phyloP scores from a whole-genome alignment of 2,888 invertebrate genomes.

The Cybosia mesomella region DNA sequence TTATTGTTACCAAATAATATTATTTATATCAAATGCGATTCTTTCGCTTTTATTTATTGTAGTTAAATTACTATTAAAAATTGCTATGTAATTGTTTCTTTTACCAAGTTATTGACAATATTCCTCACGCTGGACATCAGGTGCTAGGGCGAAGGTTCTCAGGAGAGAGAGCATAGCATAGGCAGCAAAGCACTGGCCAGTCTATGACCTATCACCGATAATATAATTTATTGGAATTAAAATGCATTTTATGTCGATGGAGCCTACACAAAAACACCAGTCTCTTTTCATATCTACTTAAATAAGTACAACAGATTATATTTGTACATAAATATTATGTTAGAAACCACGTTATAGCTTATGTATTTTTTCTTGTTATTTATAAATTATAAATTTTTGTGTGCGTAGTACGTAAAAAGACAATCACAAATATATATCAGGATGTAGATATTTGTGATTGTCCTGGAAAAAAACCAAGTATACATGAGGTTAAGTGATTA shows the following conservation, averaged over 20 bases:
- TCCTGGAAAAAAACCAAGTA: neutral
- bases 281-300: constrained; percentile 1
- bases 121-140: constrained; percentile 22
- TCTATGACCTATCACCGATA: neutral
- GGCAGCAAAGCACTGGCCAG: constrained; percentile 4
- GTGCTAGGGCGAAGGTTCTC: neutral
- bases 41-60: constrained; percentile 46
- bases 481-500: neutral
- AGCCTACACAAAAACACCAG: neutral
- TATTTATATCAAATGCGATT: constrained; percentile 43
- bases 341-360: neutral
- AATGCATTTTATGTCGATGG: constrained; percentile 19
- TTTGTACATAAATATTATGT: neutral
- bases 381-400: neutral
- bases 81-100: constrained; percentile 41
- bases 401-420: neutral
- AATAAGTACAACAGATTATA: constrained; percentile 1
- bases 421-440: neutral
- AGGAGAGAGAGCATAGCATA: neutral
- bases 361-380: neutral
- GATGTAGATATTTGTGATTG: neutral
- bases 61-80: constrained; percentile 36
- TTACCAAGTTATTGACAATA: constrained; percentile 47
- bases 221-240: constrained; percentile 18
- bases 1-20: constrained; percentile 77